Conservation (phyloP, 2,797 vertebrate species). For the Enteromius unitaeniatus region DNA sequence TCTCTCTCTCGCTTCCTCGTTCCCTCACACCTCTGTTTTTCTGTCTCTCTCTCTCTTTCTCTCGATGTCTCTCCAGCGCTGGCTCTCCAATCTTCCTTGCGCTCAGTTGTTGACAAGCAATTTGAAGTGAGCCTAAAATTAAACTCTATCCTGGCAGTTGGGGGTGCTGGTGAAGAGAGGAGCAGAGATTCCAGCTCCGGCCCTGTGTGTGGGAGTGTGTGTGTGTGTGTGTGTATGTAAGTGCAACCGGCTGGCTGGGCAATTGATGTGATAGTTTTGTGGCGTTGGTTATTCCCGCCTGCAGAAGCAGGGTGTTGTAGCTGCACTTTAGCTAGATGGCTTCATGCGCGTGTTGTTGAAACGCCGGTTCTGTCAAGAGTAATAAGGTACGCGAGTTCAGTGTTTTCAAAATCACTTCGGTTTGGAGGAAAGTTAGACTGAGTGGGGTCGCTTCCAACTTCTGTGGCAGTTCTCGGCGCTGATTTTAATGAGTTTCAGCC, state of each 20-base stretch:
- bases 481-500: conserved; percentile 49
- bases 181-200: conserved; percentile 42
- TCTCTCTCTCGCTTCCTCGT: background rate
- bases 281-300: conserved; percentile 51
- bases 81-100: conserved; percentile 51
- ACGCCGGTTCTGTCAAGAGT: conserved; percentile 42
- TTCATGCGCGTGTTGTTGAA: conserved; percentile 48
- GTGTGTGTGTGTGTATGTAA: conserved; percentile 46
- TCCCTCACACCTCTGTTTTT: conserved; percentile 28
- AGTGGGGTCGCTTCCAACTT: conserved; percentile 36
- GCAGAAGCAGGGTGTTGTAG: conserved; percentile 45
- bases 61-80: conserved; percentile 32
- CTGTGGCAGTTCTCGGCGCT: background rate
- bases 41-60: conserved; percentile 49
- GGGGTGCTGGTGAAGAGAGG: conserved; percentile 58
- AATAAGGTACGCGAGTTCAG: conserved; percentile 41
- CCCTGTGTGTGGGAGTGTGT: conserved; percentile 24
- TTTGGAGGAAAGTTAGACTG: conserved; percentile 16
- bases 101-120: conserved; percentile 78
- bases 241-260: conserved; percentile 52
- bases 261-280: conserved; percentile 60
- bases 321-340: conserved; percentile 46
- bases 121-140: conserved; percentile 79
- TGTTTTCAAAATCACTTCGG: conserved; percentile 30
- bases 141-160: conserved; percentile 67